phyloP scores from a whole-genome alignment of 2,113 vertebrate species.

The Grantiella picta region DNA sequence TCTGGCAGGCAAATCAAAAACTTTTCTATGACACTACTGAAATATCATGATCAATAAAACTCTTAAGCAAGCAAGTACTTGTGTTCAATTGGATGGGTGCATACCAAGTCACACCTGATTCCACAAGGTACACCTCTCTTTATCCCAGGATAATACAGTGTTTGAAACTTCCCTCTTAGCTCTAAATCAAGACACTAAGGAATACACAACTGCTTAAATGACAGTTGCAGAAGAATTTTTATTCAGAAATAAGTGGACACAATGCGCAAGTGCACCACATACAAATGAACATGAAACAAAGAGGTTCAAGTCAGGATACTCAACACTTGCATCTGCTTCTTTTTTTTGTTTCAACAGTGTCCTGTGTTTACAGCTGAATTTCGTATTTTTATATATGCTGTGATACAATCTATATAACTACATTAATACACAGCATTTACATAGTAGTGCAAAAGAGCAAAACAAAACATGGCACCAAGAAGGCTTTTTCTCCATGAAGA shows the following conservation, averaged over 20 bases:
- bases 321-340: not conserved
- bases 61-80: not conserved
- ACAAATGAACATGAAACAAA: rapidly evolving
- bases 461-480: slow-evolving; percentile 81
- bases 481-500: slow-evolving; percentile 18
- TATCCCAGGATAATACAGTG: not conserved
- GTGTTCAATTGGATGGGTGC: not conserved
- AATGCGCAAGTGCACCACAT: not conserved
- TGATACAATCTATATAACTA: not conserved
- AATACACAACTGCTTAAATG: not conserved
- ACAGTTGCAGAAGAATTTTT: not conserved
- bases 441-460: not conserved
- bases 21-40: not conserved
- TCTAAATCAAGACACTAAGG: not conserved
- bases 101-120: not conserved
- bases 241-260: not conserved
- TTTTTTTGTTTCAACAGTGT: not conserved
- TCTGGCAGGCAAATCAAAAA: not conserved
- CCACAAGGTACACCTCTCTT: not conserved
- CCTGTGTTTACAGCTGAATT: not conserved
- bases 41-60: not conserved
- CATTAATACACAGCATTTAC: not conserved
- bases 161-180: not conserved
- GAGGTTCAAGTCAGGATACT: not conserved
- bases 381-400: not conserved